Evolutionary conservation across 2,797 vertebrate genomes (phyloP).

Genomic region (Sebastes itinus): DNA sequence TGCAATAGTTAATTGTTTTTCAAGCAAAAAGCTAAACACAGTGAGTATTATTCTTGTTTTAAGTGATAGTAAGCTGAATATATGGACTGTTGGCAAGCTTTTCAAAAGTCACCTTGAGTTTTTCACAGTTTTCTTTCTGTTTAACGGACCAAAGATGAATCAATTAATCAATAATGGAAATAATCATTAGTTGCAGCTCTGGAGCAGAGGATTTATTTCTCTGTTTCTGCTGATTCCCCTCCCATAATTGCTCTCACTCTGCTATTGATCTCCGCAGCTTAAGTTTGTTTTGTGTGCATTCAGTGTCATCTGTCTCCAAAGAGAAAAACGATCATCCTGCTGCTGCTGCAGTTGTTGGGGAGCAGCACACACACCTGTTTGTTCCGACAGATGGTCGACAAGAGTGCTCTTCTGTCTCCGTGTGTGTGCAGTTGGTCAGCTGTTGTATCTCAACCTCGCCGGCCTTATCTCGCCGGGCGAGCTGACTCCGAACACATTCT

Average conservation of each 20-base stretch:
- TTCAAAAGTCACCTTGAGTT: not conserved
- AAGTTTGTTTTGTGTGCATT: not conserved
- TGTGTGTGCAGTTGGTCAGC: slow-evolving; percentile 39
- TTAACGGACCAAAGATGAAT: not conserved
- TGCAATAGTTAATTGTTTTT: not conserved
- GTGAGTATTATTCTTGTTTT: not conserved
- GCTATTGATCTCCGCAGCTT: not conserved
- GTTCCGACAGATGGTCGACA: slow-evolving; percentile 50
- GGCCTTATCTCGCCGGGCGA: slow-evolving; percentile 4
- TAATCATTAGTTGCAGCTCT: not conserved
- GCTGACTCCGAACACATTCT: slow-evolving; percentile 3
- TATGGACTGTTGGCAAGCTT: not conserved
- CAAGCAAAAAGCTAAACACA: not conserved
- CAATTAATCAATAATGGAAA: not conserved
- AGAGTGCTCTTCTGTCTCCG: slow-evolving; percentile 12
- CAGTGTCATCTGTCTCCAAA: not conserved
- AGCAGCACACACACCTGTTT: slow-evolving; percentile 53
- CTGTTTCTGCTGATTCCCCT: not conserved
- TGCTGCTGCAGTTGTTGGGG: slow-evolving; percentile 36
- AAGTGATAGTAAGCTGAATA: not conserved
- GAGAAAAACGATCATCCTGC: not conserved
- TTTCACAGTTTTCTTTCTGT: not conserved
- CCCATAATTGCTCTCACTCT: not conserved
- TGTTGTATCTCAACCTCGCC: slow-evolving; percentile 13
- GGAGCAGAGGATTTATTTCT: not conserved